These are phyloP conservation scores for Crossocerus cetratus DNA, from an alignment of 2,888 invertebrate genomes.

Conservation along the genomic window DNA sequence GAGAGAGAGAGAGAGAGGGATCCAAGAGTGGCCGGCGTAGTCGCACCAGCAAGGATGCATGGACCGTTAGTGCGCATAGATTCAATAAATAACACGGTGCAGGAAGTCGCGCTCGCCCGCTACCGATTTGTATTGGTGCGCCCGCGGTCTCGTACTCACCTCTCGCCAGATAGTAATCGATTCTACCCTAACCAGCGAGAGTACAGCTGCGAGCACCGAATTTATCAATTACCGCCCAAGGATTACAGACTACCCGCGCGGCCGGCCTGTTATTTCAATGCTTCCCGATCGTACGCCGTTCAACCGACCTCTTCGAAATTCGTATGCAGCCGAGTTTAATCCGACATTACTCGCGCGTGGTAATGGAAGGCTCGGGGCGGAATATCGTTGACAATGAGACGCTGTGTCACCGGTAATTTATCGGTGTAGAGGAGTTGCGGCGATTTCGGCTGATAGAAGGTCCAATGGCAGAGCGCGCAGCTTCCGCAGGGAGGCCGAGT, in stretches of 20 bases:
- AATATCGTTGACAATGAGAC: slow-evolving; percentile 41
- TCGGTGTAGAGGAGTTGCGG: slow-evolving; percentile 36
- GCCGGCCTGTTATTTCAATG: not conserved
- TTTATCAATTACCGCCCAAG: not conserved
- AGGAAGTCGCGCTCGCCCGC: slow-evolving; percentile 48
- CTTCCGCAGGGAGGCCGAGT: slow-evolving; percentile 28
- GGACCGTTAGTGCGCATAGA: slow-evolving; percentile 65
- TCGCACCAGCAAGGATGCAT: slow-evolving; percentile 55
- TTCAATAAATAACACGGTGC: slow-evolving; percentile 66
- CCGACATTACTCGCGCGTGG: slow-evolving; percentile 26
- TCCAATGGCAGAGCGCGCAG: not conserved
- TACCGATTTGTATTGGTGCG: slow-evolving; percentile 59
- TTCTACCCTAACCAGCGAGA: too few relatives aligned
- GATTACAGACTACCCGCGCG: not conserved
- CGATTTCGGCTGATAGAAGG: slow-evolving; percentile 14
- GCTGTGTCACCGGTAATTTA: slow-evolving; percentile 41
- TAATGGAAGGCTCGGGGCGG: slow-evolving; percentile 14
- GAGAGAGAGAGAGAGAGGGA: too few relatives aligned
- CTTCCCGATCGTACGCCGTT: not conserved
- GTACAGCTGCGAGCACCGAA: not conserved
- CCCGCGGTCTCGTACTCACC: slow-evolving; percentile 22
- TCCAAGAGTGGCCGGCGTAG: slow-evolving; percentile 27
- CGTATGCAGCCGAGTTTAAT: not conserved
- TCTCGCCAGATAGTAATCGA: not conserved
- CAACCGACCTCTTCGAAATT: not conserved